These are phyloP conservation scores for Ectobius pallidus DNA, from an alignment of 2,888 invertebrate species.

Conservation along the genomic window DNA sequence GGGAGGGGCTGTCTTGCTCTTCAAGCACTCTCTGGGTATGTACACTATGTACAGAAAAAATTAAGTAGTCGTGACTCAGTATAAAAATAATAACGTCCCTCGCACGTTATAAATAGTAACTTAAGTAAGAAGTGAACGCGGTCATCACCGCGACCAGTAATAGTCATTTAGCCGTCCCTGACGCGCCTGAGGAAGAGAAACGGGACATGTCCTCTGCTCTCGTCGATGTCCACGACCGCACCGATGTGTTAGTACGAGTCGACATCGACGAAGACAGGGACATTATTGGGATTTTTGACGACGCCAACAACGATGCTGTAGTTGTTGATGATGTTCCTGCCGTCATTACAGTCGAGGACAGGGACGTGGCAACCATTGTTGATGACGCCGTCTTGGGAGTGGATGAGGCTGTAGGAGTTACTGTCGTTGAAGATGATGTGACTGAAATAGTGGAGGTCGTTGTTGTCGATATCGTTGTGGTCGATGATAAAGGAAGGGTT, in stretches of 20 bases:
- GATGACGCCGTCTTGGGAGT: neutral
- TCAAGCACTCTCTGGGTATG: neutral
- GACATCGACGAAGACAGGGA: neutral
- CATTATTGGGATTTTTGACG: neutral
- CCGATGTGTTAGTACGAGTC: neutral
- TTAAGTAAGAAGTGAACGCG: neutral
- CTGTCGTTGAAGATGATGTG: no score
- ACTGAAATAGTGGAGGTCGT: neutral
- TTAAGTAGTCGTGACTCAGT: slow-evolving; percentile 16
- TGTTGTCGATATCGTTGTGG: slow-evolving; percentile 21
- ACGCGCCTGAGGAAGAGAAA: neutral
- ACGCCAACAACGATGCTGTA: slow-evolving; percentile 6
- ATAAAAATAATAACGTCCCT: neutral
- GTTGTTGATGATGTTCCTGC: slow-evolving; percentile 33
- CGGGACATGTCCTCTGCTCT: neutral
- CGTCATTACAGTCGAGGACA: slow-evolving; percentile 44
- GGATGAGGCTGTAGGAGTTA: no score
- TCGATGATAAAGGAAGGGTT: slow-evolving; percentile 12
- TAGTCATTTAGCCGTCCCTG: neutral
- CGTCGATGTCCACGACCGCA: neutral
- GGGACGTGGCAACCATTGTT: neutral
- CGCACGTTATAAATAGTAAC: neutral
- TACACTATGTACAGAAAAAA: slow-evolving; percentile 11
- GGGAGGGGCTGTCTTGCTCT: neutral
- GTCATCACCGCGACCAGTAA: neutral